Evolutionary conservation across 2,113 vertebrate genomes (phyloP).

Genomic region (Nothocercus nigrocapillus): DNA sequence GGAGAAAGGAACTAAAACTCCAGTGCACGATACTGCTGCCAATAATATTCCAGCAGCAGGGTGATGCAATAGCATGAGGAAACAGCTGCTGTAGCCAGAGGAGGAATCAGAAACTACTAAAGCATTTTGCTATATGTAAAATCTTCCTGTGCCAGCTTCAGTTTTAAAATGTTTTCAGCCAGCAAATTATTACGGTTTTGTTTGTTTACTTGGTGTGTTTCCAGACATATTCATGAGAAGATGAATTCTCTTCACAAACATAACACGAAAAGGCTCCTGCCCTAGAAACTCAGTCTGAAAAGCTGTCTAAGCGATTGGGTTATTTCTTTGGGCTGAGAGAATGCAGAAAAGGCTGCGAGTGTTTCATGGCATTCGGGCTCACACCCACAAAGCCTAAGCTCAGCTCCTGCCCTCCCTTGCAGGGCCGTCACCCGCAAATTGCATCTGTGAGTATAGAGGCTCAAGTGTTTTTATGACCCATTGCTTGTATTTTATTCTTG

Average conservation of each 20-base stretch:
- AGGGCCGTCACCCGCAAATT: neutral
- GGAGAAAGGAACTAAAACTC: slow-evolving; percentile 19
- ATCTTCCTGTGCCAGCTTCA: neutral
- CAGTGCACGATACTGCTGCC: neutral
- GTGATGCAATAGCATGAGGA: neutral
- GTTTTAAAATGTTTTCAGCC: neutral
- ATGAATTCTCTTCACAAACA: neutral
- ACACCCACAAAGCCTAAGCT: neutral
- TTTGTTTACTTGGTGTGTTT: slow-evolving; percentile 20
- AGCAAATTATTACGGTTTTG: neutral
- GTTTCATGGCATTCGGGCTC: neutral
- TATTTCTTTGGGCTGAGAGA: neutral
- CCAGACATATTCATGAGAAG: neutral
- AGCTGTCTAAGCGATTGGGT: neutral
- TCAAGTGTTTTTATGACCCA: neutral
- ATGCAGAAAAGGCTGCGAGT: neutral
- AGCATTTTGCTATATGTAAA: neutral
- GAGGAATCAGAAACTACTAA: neutral
- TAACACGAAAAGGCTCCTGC: neutral
- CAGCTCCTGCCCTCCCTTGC: neutral
- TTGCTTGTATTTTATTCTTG: neutral
- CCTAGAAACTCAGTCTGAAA: neutral
- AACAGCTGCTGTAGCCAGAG: neutral
- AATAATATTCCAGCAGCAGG: neutral
- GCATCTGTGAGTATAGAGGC: neutral